Conservation (phyloP, 2,888 invertebrate genomes). For the Phoronis australis region DNA sequence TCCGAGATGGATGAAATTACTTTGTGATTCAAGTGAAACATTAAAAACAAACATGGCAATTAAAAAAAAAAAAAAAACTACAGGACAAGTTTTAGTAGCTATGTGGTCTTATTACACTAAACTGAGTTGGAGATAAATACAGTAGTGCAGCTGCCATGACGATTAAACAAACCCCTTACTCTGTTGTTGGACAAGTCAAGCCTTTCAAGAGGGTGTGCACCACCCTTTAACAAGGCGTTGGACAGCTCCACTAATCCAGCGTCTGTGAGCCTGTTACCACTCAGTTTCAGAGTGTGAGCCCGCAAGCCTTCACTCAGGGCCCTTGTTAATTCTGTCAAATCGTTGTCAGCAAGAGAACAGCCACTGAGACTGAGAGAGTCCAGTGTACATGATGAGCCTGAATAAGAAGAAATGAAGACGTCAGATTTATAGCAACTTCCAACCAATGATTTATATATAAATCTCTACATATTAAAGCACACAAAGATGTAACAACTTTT, state of each 20-base stretch:
- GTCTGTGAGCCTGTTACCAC: slow-evolving; percentile 37
- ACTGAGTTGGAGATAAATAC: too few relatives aligned
- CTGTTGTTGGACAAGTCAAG: slow-evolving; percentile 34
- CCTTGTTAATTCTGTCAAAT: slow-evolving; percentile 23
- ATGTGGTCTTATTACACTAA: too few relatives aligned
- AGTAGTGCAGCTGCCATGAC: too few relatives aligned
- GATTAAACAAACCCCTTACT: slow-evolving; percentile 16
- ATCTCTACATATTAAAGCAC: too few relatives aligned
- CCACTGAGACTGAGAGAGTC: slow-evolving; percentile 32
- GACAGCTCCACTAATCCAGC: slow-evolving; percentile 20
- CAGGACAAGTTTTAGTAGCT: too few relatives aligned
- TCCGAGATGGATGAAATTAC: too few relatives aligned
- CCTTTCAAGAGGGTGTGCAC: slow-evolving; percentile 27
- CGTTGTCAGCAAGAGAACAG: slow-evolving; percentile 31
- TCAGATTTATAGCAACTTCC: too few relatives aligned
- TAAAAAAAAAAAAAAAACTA: background rate
- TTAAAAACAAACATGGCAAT: background rate
- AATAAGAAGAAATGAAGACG: background rate
- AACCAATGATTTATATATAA: too few relatives aligned
- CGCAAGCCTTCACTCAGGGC: slow-evolving; percentile 25
- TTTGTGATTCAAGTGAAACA: too few relatives aligned
- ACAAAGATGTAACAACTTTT: too few relatives aligned
- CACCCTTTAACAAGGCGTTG: slow-evolving; percentile 21
- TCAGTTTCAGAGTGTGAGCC: slow-evolving; percentile 36
- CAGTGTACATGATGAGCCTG: slow-evolving; percentile 10